These are phyloP conservation scores for Muricea muricata DNA, from an alignment of 92 coral and sea anemone genomes.

Conservation along the genomic window DNA sequence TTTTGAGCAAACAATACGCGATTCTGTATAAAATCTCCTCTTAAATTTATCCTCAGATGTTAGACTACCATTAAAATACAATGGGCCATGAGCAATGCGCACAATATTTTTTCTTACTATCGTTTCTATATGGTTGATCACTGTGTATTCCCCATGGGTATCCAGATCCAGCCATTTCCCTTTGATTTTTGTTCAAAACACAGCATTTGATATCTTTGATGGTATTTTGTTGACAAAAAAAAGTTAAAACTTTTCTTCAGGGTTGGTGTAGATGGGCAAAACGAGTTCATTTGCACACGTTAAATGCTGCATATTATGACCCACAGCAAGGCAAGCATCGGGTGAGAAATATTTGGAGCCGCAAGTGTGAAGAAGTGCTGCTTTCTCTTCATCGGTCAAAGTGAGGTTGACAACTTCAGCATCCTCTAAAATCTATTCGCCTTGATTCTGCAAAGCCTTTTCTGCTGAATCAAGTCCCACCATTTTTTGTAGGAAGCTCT, in stretches of 20 bases:
- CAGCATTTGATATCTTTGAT: constrained; percentile 24
- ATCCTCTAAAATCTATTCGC: constrained; percentile 2
- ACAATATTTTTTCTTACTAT: constrained; percentile 37
- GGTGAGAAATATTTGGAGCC: constrained; percentile 29
- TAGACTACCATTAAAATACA: constrained; percentile 17
- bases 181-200: constrained; percentile 39
- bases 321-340: constrained; percentile 65
- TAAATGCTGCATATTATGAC: constrained; percentile 55
- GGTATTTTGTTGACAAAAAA: constrained; percentile 50
- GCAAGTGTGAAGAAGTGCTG: constrained; percentile 26
- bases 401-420: constrained; percentile 30
- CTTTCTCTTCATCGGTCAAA: constrained; percentile 36
- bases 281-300: constrained; percentile 38
- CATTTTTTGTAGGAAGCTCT: constrained; percentile 20
- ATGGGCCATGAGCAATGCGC: constrained; percentile 57
- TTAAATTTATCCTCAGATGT: neutral
- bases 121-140: neutral
- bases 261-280: constrained; percentile 51
- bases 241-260: constrained; percentile 53
- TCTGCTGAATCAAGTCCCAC: constrained; percentile 24
- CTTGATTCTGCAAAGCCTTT: neutral
- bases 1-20: no score
- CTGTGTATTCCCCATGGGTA: constrained; percentile 37
- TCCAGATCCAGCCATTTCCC: constrained; percentile 62
- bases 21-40: no score